A percentile compares a stretch with the other conserved stretches of the same genome.
Evolutionary conservation across 2,797 vertebrate genomes (phyloP).

Genomic region (Crypturellus tataupa): DNA sequence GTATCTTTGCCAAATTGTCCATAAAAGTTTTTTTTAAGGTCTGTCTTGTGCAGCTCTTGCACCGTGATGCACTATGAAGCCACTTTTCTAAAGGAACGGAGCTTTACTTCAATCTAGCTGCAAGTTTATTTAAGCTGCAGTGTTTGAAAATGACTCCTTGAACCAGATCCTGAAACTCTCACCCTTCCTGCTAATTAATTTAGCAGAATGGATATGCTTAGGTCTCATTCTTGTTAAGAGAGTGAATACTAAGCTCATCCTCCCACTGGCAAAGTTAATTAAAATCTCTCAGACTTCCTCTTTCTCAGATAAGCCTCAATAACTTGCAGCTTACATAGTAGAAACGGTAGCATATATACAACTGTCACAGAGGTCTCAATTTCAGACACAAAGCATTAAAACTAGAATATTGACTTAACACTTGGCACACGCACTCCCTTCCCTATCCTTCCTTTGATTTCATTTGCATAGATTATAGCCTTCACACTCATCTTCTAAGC

Average conservation of each 20-base stretch:
- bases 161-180: background rate
- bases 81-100: background rate
- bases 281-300: background rate
- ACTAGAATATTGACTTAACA: background rate
- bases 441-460: background rate
- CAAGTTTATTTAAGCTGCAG: background rate
- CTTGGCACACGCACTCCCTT: rapidly evolving
- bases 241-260: background rate
- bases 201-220: background rate
- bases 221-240: background rate
- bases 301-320: background rate
- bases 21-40: background rate
- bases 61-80: too few species aligned
- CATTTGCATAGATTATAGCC: background rate
- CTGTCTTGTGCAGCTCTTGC: background rate
- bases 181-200: background rate
- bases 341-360: background rate
- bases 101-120: background rate
- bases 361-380: background rate
- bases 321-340: background rate
- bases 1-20: background rate
- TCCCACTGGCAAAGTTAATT: background rate
- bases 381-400: background rate
- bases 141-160: background rate
- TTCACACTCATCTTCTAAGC: background rate